phyloP scores from a whole-genome alignment of 1,140 invertebrate genomes.

The Elymnias hypermnestra region DNA sequence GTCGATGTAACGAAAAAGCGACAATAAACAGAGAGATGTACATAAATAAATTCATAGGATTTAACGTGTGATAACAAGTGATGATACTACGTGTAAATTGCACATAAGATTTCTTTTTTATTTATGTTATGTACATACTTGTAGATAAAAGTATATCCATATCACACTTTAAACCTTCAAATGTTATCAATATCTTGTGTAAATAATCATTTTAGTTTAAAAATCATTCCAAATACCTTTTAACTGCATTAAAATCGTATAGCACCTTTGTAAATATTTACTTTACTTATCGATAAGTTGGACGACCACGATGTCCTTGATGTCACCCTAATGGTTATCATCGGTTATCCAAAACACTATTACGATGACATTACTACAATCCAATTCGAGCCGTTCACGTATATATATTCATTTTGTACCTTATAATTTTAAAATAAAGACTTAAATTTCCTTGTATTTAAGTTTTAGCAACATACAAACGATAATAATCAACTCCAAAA shows the following conservation, averaged over 20 bases:
- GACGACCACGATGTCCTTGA: slow-evolving; percentile 26
- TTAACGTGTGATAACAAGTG: too few relatives aligned
- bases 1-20: too few relatives aligned
- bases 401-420: neutral
- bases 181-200: too few relatives aligned
- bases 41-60: too few relatives aligned
- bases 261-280: slow-evolving; percentile 9
- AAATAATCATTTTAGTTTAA: too few relatives aligned
- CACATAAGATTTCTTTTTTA: too few relatives aligned
- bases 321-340: slow-evolving; percentile 15
- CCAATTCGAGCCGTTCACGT: neutral
- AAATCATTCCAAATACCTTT: too few relatives aligned
- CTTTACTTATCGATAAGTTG: slow-evolving; percentile 14
- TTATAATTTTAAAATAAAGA: neutral
- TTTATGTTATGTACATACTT: too few relatives aligned
- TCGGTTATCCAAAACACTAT: slow-evolving; percentile 20
- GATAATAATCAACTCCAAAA: neutral
- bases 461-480: neutral
- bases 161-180: too few relatives aligned
- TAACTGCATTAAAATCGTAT: neutral
- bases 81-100: too few relatives aligned
- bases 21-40: too few relatives aligned
- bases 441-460: neutral
- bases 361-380: slow-evolving; percentile 10
- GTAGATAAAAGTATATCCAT: too few relatives aligned